phyloP scores from a whole-genome alignment of 2,797 vertebrate species.

The Crenichthys baileyi region DNA sequence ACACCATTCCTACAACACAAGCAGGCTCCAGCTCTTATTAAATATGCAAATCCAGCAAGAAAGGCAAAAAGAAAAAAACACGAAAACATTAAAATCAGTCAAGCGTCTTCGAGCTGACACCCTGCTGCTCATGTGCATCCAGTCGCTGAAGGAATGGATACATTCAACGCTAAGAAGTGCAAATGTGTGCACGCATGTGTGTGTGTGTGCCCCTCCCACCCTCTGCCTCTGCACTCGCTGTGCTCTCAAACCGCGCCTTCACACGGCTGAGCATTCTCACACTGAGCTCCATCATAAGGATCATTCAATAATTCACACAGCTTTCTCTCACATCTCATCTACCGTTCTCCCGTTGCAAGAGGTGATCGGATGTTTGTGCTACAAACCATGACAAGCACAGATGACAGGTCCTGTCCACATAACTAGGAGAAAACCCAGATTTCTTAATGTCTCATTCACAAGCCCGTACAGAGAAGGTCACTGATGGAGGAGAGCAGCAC shows the following conservation, averaged over 20 bases:
- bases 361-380: constrained; percentile 29
- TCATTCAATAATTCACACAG: constrained; percentile 18
- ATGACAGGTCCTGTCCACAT: constrained; percentile 51
- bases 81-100: constrained; percentile 25
- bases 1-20: constrained; percentile 52
- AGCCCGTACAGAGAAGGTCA: constrained; percentile 7
- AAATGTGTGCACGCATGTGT: constrained; percentile 27
- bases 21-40: constrained; percentile 14
- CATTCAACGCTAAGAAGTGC: constrained; percentile 60
- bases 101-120: constrained; percentile 9
- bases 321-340: not conserved
- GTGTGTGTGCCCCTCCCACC: constrained; percentile 72
- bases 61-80: constrained; percentile 9
- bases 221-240: constrained; percentile 47
- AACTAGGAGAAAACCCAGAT: constrained; percentile 25
- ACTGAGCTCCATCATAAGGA: constrained; percentile 5
- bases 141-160: constrained; percentile 59
- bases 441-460: not conserved
- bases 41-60: constrained; percentile 15
- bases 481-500: constrained; percentile 8
- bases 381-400: constrained; percentile 20
- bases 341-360: constrained; percentile 18
- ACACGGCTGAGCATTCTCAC: constrained; percentile 38
- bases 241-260: constrained; percentile 58
- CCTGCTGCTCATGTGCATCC: constrained; percentile 36